phyloP scores from a whole-genome alignment of 2,113 vertebrate genomes.

The Datnioides undecimradiatus region DNA sequence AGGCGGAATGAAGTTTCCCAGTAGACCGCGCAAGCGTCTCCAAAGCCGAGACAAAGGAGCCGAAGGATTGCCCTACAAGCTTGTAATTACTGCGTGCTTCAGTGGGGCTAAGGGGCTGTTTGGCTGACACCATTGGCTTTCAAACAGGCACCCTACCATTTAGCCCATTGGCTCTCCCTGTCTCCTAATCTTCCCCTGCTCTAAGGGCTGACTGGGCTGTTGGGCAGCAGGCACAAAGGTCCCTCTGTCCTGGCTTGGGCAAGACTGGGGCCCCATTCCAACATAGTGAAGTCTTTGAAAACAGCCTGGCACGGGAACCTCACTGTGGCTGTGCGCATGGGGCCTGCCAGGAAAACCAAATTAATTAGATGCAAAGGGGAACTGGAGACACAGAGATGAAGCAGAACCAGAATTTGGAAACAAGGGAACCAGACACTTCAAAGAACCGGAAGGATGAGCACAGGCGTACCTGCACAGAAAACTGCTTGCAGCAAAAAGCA shows the following conservation, averaged over 20 bases:
- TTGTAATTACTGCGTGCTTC: conserved; percentile 79
- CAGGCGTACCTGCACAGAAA: background rate
- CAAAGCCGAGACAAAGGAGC: conserved; percentile 70
- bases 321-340: conserved; percentile 54
- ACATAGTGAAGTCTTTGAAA: conserved; percentile 83
- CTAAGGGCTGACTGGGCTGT: conserved; percentile 61
- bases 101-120: conserved; percentile 74
- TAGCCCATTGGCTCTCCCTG: conserved; percentile 63
- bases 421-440: conserved; percentile 4
- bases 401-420: conserved; percentile 33
- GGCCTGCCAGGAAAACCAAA: conserved; percentile 70
- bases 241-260: conserved; percentile 77
- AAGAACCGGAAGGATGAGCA: background rate
- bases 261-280: conserved; percentile 73
- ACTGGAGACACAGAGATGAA: conserved; percentile 33
- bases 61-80: conserved; percentile 76
- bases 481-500: background rate
- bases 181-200: conserved; percentile 68
- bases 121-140: conserved; percentile 75
- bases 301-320: conserved; percentile 68
- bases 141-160: conserved; percentile 74
- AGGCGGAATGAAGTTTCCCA: conserved; percentile 63
- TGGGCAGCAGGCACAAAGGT: conserved; percentile 79
- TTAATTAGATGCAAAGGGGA: conserved; percentile 63
- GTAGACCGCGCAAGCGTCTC: conserved; percentile 74